Evolutionary conservation across 1,140 invertebrate species (phyloP), one percentile per base, ranked within the genome.

Genomic region (Coenobita brevimanus): DNA sequence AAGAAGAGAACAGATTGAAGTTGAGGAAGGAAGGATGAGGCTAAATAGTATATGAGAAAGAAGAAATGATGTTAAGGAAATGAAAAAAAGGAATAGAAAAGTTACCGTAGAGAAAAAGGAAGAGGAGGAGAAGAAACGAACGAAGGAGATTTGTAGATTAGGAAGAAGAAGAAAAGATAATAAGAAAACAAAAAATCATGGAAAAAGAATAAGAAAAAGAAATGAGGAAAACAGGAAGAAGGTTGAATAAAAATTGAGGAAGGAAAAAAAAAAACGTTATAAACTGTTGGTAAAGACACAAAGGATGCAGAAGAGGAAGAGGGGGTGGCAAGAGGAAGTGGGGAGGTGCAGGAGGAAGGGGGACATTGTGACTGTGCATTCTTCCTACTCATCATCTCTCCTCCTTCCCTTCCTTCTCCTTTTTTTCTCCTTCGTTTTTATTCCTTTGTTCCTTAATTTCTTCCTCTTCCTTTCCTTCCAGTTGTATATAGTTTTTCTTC

Each of bases 141-240:
- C 54, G 54, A 57, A n/a, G 54, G n/a, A 57, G n/a, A n/a, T n/a
- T n/a, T n/a, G n/a, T n/a, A n/a, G n/a, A 57, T n/a, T 10, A n/a
- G 54, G 54, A 57, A n/a, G 54, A n/a, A 57, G n/a, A n/a, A 57
- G 54, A 57, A 57, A 57, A 57, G 13, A 57, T 10, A 57, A n/a
- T 13, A n/a, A 57, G 54, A 57, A 57, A 57, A 57, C n/a, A n/a
- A n/a, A n/a, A n/a, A n/a, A n/a, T n/a, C n/a, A n/a, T 10, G 54
- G n/a, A n/a, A 57, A 57, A n/a, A 57, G 54, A 57, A 57, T 57
- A 57, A n/a, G 54, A 57, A 57, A n/a, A 57, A n/a, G 54, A 57
- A 57, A 13, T 13, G 54, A n/a, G n/a, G n/a, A n/a, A n/a, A 57
- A 57, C 13, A 57, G 54, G 54, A n/a, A 57, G n/a, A 57, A n/a